A percentile compares a stretch with the other conserved stretches of the same genome.
Evolutionary conservation across 2,797 vertebrate genomes (phyloP).

Genomic region (Podarcis siculus): DNA sequence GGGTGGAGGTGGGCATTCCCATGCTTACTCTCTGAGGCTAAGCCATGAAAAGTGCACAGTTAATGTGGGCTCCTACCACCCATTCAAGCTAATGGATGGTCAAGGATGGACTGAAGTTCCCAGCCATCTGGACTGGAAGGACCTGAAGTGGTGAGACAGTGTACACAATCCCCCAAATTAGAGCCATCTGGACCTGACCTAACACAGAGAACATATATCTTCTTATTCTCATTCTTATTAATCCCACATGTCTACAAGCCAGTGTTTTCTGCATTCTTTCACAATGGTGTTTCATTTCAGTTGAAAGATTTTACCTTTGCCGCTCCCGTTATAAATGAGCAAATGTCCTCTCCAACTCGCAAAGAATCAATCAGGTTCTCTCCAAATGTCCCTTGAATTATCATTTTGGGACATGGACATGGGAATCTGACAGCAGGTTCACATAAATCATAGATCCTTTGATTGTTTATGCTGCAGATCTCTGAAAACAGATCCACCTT

Average conservation of each 20-base stretch:
- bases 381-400: constrained; percentile 6
- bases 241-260: constrained; percentile 9
- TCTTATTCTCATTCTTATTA: constrained; percentile 24
- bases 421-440: background rate
- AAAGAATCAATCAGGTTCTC: background rate
- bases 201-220: constrained; percentile 20
- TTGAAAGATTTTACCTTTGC: constrained; percentile 18
- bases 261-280: constrained; percentile 37
- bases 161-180: constrained; percentile 23
- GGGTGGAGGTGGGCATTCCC: background rate
- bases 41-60: background rate
- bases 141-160: background rate
- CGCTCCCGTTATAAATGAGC: background rate
- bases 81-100: background rate
- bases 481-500: constrained; percentile 7
- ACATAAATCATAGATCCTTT: background rate
- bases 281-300: constrained; percentile 24
- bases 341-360: background rate
- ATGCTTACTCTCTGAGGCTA: background rate
- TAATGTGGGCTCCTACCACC: background rate
- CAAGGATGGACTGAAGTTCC: background rate
- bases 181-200: constrained; percentile 33
- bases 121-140: constrained; percentile 18
- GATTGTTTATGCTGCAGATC: background rate
- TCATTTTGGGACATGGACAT: background rate